These are phyloP conservation scores for Atherinomorus stipes DNA, from an alignment of 2,113 vertebrate genomes.

Conservation along the genomic window DNA sequence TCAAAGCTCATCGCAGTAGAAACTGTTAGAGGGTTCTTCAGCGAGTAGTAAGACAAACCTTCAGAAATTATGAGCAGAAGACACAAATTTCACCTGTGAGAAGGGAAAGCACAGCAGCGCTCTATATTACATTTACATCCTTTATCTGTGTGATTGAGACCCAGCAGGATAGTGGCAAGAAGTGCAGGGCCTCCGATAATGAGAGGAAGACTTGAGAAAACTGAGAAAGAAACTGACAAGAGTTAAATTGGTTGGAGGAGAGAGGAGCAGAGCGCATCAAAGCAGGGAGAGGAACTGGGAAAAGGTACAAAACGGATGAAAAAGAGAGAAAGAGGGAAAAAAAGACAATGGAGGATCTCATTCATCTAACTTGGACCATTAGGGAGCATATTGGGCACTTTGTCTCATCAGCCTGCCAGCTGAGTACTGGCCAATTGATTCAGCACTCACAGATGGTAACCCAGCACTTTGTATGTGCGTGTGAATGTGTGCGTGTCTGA, in stretches of 20 bases:
- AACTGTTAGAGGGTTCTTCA: conserved; percentile 15
- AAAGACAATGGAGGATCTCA: conserved; percentile 60
- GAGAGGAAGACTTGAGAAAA: conserved; percentile 26
- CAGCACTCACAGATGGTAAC: conserved; percentile 77
- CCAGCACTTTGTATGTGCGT: conserved; percentile 49
- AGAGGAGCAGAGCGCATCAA: conserved; percentile 17
- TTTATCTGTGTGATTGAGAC: conserved; percentile 44
- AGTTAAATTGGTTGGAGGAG: conserved; percentile 43
- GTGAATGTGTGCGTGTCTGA: conserved; percentile 14
- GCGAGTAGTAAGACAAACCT: neutral
- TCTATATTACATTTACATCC: conserved; percentile 43
- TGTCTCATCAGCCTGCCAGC: conserved; percentile 80
- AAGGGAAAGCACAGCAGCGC: conserved; percentile 25
- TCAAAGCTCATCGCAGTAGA: conserved; percentile 29
- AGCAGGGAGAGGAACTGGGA: conserved; percentile 25
- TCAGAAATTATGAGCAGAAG: conserved; percentile 1
- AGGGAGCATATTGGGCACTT: conserved; percentile 83
- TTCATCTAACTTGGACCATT: conserved; percentile 79
- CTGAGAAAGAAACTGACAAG: conserved; percentile 37
- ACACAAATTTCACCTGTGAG: conserved; percentile 22
- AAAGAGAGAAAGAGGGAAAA: conserved; percentile 33
- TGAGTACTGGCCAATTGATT: conserved; percentile 77
- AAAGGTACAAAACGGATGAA: conserved; percentile 39
- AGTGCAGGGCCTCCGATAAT: conserved; percentile 28
- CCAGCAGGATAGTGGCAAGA: conserved; percentile 31